Conservation (phyloP, 2,888 invertebrate genomes). For the Kuschelorhynchus macadamiae region DNA sequence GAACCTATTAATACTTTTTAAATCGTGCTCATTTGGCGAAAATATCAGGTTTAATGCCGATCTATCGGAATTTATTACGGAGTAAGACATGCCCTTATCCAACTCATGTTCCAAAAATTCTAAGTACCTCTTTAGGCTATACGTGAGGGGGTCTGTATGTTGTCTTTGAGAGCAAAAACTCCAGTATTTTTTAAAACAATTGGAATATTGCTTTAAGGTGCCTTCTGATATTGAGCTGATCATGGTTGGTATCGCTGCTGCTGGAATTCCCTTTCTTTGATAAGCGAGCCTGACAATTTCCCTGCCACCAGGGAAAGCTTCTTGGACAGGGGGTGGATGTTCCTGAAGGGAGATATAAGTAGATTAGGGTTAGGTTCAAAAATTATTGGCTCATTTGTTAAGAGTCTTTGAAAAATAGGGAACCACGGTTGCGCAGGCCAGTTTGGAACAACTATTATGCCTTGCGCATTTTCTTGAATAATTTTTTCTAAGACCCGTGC, state of each 20-base stretch:
- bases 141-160: slow-evolving; percentile 1
- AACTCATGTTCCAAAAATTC: slow-evolving; percentile 7
- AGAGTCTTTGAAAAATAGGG: slow-evolving; percentile 51
- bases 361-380: slow-evolving; percentile 7
- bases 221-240: slow-evolving; percentile 28
- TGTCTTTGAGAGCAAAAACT: slow-evolving; percentile 10
- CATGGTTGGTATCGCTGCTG: slow-evolving; percentile 24
- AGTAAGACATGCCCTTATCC: slow-evolving; percentile 2
- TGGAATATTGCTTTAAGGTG: slow-evolving; percentile 25
- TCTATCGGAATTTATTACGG: slow-evolving; percentile 15
- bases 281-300: slow-evolving; percentile 5
- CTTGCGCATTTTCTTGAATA: slow-evolving; percentile 52
- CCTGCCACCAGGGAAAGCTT: slow-evolving; percentile 12
- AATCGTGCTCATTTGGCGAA: slow-evolving; percentile 15
- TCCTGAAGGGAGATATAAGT: slow-evolving; percentile 23
- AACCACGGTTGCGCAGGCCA: slow-evolving; percentile 57
- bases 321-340: not conserved
- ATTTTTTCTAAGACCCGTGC: slow-evolving; percentile 57
- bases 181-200: slow-evolving; percentile 27
- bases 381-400: slow-evolving; percentile 12
- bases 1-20: slow-evolving; percentile 51
- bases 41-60: slow-evolving; percentile 18
- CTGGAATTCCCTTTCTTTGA: slow-evolving; percentile 10
- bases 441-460: slow-evolving; percentile 55
- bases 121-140: not conserved